Evolutionary conservation across 2,797 vertebrate genomes (phyloP).

Genomic region (Anguilla megastoma): DNA sequence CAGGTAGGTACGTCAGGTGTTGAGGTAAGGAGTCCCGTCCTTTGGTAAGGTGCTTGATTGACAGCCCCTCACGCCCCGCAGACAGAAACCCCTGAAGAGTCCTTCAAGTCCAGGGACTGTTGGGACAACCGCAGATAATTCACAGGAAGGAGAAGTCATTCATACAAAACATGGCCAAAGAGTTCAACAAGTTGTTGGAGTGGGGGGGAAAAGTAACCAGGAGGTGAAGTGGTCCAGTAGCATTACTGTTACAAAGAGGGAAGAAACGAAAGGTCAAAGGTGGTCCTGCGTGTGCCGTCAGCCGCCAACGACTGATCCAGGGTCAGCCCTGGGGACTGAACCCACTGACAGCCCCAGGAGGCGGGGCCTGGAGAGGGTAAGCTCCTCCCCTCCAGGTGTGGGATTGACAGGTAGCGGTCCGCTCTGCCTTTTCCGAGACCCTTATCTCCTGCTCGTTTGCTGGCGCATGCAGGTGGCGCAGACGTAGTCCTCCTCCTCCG

Average conservation of each 20-base stretch:
- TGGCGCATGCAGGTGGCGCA: constrained; percentile 87
- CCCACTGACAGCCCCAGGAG: constrained; percentile 29
- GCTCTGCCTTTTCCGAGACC: constrained; percentile 47
- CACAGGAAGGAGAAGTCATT: constrained; percentile 75
- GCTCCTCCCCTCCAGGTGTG: constrained; percentile 73
- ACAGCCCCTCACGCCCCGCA: constrained; percentile 66
- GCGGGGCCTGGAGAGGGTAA: constrained; percentile 56
- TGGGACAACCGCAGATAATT: constrained; percentile 85
- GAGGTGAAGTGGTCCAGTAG: constrained; percentile 87
- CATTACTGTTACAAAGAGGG: constrained; percentile 81
- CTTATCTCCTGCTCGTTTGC: constrained; percentile 75
- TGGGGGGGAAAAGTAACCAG: constrained; percentile 77
- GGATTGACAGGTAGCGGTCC: constrained; percentile 55
- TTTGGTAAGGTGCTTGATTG: constrained; percentile 72
- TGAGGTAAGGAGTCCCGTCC: constrained; percentile 35
- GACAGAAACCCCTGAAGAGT: constrained; percentile 81
- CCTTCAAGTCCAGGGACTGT: constrained; percentile 76
- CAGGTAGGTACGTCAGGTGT: constrained; percentile 77
- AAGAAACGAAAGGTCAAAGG: constrained; percentile 42
- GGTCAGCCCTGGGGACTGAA: constrained; percentile 34
- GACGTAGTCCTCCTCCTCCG: constrained; percentile 96
- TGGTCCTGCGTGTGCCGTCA: not conserved
- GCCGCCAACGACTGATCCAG: not conserved
- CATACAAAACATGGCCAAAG: constrained; percentile 85
- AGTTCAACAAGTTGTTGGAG: constrained; percentile 80